A percentile compares a stretch with the other conserved stretches of the same genome.
Evolutionary conservation across 2,797 vertebrate genomes (phyloP).

Genomic region (Mormyrus proboscirostris): DNA sequence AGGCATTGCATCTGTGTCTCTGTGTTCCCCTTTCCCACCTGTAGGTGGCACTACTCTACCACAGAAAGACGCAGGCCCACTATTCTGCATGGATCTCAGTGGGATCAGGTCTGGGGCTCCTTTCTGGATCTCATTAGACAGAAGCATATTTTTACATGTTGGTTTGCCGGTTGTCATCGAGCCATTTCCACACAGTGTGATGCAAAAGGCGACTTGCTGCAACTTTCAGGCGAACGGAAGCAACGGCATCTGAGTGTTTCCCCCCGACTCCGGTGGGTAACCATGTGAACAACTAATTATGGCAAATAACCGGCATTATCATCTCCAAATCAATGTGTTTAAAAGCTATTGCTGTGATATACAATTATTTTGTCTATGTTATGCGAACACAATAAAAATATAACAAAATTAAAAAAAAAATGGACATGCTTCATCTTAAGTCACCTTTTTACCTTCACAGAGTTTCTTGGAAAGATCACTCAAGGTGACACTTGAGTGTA

Average conservation of each 20-base stretch:
- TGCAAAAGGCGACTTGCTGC: constrained; percentile 55
- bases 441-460: not conserved
- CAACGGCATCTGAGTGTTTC: constrained; percentile 16
- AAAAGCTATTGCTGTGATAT: not conserved
- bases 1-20: not conserved
- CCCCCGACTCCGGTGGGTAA: not conserved
- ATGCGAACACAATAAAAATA: not conserved
- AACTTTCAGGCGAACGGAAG: constrained; percentile 61
- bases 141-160: constrained; percentile 75
- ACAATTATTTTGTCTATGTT: not conserved
- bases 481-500: not conserved
- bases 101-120: constrained; percentile 62
- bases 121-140: constrained; percentile 75
- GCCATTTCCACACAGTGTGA: constrained; percentile 66
- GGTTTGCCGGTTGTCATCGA: constrained; percentile 69
- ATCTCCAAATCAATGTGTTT: not conserved
- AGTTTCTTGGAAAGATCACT: not conserved
- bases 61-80: constrained; percentile 42
- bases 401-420: not conserved
- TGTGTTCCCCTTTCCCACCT: constrained; percentile 35
- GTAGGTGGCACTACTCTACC: constrained; percentile 75
- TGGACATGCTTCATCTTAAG: not conserved
- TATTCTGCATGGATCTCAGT: constrained; percentile 51
- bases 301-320: constrained; percentile 12
- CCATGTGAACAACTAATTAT: constrained; percentile 14